Percentiles rank a stretch among this genome's conserved stretches.
phyloP scores from a whole-genome alignment of 2,888 invertebrate genomes.

The Drosophila macrospina region DNA sequence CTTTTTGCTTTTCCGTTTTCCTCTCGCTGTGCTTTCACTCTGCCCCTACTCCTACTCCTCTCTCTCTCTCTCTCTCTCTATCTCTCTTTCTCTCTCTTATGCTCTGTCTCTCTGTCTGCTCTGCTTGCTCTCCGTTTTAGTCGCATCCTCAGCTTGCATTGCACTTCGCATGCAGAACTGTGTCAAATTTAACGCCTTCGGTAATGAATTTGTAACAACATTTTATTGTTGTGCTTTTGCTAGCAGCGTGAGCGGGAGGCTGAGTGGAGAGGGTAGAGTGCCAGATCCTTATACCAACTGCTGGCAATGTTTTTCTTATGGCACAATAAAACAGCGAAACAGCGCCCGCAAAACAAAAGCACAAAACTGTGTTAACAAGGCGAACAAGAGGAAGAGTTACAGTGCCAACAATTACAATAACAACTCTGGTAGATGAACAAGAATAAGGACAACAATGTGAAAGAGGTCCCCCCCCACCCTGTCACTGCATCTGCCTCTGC shows the following conservation, averaged over 20 bases:
- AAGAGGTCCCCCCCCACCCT: constrained; percentile 17
- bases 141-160: constrained; percentile 25
- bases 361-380: constrained; percentile 80
- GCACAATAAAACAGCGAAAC: constrained; percentile 61
- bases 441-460: constrained; percentile 56
- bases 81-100: not conserved
- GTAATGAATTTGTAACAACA: constrained; percentile 81
- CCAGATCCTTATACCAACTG: constrained; percentile 19
- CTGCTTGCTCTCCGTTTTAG: not conserved
- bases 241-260: no score
- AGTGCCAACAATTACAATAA: constrained; percentile 37
- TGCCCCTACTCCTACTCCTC: not conserved
- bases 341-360: constrained; percentile 73
- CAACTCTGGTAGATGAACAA: constrained; percentile 44
- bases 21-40: constrained; percentile 14
- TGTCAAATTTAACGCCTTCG: constrained; percentile 82
- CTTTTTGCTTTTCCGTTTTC: constrained; percentile 31
- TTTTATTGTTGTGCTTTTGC: constrained; percentile 76
- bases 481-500: no score
- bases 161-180: constrained; percentile 73
- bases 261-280: not conserved
- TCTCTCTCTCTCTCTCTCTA: not conserved
- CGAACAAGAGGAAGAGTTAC: constrained; percentile 35
- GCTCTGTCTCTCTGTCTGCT: not conserved
- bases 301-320: constrained; percentile 72